Percentiles rank a stretch among this genome's conserved stretches.
phyloP scores from a whole-genome alignment of 2,888 invertebrate genomes.

The Neria commutata region DNA sequence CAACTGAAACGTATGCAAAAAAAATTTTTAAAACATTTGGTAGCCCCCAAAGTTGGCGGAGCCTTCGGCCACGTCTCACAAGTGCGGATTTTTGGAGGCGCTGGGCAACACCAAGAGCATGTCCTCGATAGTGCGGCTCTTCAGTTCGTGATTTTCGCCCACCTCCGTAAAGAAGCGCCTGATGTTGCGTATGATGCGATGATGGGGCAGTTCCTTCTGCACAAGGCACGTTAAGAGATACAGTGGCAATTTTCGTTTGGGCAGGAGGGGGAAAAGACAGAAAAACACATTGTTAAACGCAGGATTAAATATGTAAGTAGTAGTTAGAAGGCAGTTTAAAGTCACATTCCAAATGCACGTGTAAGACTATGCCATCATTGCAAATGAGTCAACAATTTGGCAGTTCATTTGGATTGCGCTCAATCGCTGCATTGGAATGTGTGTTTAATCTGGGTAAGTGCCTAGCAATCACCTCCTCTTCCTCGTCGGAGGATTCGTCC shows the following conservation, averaged over 20 bases:
- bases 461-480: conserved; percentile 50
- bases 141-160: conserved; percentile 57
- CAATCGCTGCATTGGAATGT: no score
- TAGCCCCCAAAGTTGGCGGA: no score
- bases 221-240: conserved; percentile 29
- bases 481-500: conserved; percentile 59
- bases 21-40: not conserved
- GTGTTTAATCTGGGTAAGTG: no score
- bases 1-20: not conserved
- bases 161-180: conserved; percentile 62
- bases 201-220: conserved; percentile 67
- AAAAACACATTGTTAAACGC: conserved; percentile 2
- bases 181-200: conserved; percentile 68
- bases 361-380: no score
- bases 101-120: conserved; percentile 59
- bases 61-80: conserved; percentile 29
- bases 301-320: conserved; percentile 3
- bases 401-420: no score
- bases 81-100: conserved; percentile 43
- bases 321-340: no score
- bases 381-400: no score
- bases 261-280: conserved; percentile 7
- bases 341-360: no score
- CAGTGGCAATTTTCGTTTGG: not conserved
- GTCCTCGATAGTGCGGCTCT: conserved; percentile 59